Percentiles rank a stretch among this genome's conserved stretches.
Evolutionary conservation across 53 echinoderm and acorn worm species (phyloP).

Genomic region (Temnopleurus reevesii): DNA sequence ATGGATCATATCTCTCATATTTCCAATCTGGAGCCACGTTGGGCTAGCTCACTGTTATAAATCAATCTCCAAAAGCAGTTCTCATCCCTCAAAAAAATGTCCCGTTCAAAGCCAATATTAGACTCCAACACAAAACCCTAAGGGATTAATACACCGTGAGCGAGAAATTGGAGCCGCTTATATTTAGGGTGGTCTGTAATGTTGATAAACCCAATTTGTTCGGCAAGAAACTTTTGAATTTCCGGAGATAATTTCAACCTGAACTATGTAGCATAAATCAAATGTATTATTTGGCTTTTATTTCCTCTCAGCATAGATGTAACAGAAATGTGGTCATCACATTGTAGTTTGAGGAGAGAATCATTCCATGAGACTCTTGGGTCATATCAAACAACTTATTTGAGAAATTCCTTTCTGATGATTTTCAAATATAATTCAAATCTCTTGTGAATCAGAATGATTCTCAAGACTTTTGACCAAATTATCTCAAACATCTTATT

Average conservation of each 20-base stretch:
- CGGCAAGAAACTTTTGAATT: neutral
- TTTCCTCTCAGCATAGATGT: too few species aligned
- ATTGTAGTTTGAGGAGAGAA: too few species aligned
- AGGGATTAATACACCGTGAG: neutral
- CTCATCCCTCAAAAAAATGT: neutral
- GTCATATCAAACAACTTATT: too few species aligned
- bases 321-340: too few species aligned
- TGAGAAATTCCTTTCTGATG: too few species aligned
- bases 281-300: too few species aligned
- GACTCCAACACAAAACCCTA: neutral
- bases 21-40: constrained; percentile 13
- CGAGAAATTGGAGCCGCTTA: constrained; percentile 15
- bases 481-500: too few species aligned
- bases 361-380: too few species aligned
- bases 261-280: neutral
- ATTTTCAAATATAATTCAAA: too few species aligned
- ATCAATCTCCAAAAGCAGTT: constrained; percentile 15
- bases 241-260: neutral
- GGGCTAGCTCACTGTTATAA: neutral
- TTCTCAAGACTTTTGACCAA: too few species aligned
- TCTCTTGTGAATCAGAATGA: too few species aligned
- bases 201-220: constrained; percentile 28
- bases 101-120: neutral
- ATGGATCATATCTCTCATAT: constrained; percentile 25
- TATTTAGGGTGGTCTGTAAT: constrained; percentile 32